These are phyloP conservation scores for Zophobas morio DNA, from an alignment of 1,140 invertebrate species.

Conservation along the genomic window DNA sequence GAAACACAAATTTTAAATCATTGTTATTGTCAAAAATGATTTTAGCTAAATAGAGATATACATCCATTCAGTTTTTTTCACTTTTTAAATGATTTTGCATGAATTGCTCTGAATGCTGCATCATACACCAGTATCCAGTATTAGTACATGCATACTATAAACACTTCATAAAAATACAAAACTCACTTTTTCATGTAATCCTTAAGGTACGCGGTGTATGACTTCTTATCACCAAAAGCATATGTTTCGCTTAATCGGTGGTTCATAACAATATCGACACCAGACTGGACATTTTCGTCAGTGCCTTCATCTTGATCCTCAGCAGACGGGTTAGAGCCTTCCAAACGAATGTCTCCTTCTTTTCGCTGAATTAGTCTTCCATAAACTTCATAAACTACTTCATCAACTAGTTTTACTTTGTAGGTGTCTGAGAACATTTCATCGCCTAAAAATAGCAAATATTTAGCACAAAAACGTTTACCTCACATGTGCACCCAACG, in stretches of 20 bases:
- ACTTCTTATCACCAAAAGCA: constrained; percentile 90
- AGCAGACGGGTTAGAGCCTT: constrained; percentile 93
- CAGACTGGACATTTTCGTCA: constrained; percentile 81
- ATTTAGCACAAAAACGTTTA: no score
- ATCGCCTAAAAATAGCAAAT: constrained; percentile 80
- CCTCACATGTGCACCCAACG: no score
- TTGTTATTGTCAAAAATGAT: constrained; percentile 38
- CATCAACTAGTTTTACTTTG: constrained; percentile 93
- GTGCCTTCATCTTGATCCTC: constrained; percentile 92
- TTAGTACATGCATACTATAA: constrained; percentile 62
- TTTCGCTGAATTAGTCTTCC: constrained; percentile 86
- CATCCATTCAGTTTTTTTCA: background rate
- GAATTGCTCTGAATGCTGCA: constrained; percentile 61
- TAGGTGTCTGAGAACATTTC: constrained; percentile 99
- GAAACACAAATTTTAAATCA: background rate
- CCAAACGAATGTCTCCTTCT: constrained; percentile 85
- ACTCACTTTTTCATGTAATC: constrained; percentile 96
- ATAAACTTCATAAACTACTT: constrained; percentile 95
- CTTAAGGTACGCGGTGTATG: constrained; percentile 93
- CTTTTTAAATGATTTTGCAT: constrained; percentile 59
- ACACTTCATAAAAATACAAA: constrained; percentile 14
- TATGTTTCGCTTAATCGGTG: constrained; percentile 90
- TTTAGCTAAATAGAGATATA: background rate
- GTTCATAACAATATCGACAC: constrained; percentile 95
- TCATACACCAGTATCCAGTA: constrained; percentile 59